Conservation (phyloP, 2,113 vertebrate species). For the Pedetes capensis region DNA sequence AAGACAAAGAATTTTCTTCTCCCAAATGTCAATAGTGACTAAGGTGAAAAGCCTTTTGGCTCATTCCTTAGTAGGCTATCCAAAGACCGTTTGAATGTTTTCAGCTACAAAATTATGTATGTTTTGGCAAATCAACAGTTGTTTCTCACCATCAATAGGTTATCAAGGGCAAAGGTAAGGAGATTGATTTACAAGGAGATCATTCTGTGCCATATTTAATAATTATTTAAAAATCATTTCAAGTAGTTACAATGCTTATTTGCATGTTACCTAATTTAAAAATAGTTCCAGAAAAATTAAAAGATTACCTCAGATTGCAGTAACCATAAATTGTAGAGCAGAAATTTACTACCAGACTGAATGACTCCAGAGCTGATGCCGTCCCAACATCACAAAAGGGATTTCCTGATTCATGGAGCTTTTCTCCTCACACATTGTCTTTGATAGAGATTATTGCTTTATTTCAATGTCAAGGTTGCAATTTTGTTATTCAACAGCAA, state of each 20-base stretch:
- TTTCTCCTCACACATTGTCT: neutral
- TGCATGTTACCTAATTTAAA: neutral
- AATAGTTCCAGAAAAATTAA: neutral
- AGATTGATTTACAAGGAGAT: neutral
- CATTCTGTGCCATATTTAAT: neutral
- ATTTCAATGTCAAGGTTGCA: neutral
- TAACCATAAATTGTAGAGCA: neutral
- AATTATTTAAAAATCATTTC: neutral
- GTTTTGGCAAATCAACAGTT: neutral
- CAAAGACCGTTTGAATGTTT: neutral
- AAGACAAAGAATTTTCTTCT: neutral
- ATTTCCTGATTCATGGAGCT: neutral
- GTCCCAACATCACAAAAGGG: neutral
- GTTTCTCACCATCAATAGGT: neutral
- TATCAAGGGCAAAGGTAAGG: neutral
- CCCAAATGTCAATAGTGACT: neutral
- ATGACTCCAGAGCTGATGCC: neutral
- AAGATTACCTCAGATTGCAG: neutral
- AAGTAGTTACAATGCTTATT: neutral
- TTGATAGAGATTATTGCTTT: neutral
- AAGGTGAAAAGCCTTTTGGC: neutral
- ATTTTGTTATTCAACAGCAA: neutral
- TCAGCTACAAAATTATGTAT: neutral
- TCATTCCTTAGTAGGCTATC: neutral
- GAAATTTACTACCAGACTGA: neutral